A percentile compares a stretch with the other conserved stretches of the same genome.
Evolutionary conservation across 2,888 invertebrate species (phyloP).

Genomic region (Coleophora deauratella): DNA sequence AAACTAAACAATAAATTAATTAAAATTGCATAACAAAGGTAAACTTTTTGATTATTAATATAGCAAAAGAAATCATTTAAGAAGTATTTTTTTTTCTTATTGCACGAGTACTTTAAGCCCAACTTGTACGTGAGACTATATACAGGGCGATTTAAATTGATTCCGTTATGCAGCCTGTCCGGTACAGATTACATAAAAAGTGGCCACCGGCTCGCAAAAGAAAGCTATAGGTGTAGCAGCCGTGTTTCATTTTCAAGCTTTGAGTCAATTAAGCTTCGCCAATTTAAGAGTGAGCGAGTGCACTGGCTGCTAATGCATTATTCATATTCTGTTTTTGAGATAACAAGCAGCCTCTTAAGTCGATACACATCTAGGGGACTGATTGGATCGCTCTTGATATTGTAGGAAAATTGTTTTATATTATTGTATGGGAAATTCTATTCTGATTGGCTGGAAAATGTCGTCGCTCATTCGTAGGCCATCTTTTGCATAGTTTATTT

Average conservation of each 20-base stretch:
- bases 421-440: constrained; percentile 18
- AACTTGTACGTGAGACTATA: constrained; percentile 35
- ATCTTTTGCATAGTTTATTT: neutral
- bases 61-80: no score
- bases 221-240: constrained; percentile 21
- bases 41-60: no score
- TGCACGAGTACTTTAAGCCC: constrained; percentile 23
- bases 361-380: constrained; percentile 69
- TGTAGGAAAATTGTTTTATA: constrained; percentile 29
- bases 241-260: constrained; percentile 65
- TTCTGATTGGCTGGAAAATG: no score
- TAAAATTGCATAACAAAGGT: constrained; percentile 18
- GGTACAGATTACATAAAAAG: constrained; percentile 45
- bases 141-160: constrained; percentile 40
- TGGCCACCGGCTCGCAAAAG: constrained; percentile 26
- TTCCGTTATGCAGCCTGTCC: constrained; percentile 31
- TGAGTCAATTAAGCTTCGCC: constrained; percentile 70
- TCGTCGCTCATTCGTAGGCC: neutral
- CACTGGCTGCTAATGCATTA: constrained; percentile 66
- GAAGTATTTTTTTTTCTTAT: neutral
- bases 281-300: constrained; percentile 57
- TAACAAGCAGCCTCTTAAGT: constrained; percentile 67
- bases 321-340: constrained; percentile 73
- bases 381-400: constrained; percentile 52
- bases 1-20: constrained; percentile 20